Base-by-base conservation (phyloP, 2,888 invertebrate genomes). In the Netelia fuscicornis region DNA sequence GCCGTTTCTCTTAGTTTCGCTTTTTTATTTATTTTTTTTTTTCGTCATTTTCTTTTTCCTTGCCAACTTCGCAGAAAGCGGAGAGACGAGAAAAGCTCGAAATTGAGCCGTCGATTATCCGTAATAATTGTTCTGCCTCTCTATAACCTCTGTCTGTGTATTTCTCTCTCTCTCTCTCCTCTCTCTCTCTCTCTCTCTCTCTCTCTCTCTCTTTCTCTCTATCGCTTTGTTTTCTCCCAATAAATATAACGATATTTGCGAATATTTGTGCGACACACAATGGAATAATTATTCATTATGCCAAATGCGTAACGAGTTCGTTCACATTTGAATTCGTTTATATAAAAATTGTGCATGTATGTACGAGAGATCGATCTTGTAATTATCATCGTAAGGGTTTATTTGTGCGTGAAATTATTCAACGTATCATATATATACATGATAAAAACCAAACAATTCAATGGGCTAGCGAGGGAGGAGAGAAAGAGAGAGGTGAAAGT, bases 371-470 rank as follows among this genome's bases (percentile, higher is more conserved):
- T 72, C 56, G 77, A 75, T 65, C 79, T 85, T 79, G 85, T 85
- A 85, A 85, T 85, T 82, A 78, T 67, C 71, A 82, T 72, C 79
- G 79, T 79, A 82, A 79, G 71, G 44, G 79, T 82, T 85, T 82
- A 81, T 85, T 65, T 82, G 75, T 44, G 76, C 85, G 79, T 79
- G 85, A 82, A 85, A 82, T 82, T 82, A 85, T 85, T 76, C 79
- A 71, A 76, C 65, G 71, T 65, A 42, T 65, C 11, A 77, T 20
- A 76, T 48, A 80, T 42, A 30, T 30, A 30, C 5, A 72, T 25
- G 62, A 64, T 5, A 54, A 80, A 70, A 37, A 74, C 65, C 5
- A 52, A 30, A 74, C 80, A 81, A 84, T 84, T 81, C 72, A 48
- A 81, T 6, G 30, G 10, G 30, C 44, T 11, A 2, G 1, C 25